Percentiles rank a stretch among this genome's conserved stretches.
Conservation (phyloP, 2,888 invertebrate genomes). For the Caenorhabditis sp. region DNA sequence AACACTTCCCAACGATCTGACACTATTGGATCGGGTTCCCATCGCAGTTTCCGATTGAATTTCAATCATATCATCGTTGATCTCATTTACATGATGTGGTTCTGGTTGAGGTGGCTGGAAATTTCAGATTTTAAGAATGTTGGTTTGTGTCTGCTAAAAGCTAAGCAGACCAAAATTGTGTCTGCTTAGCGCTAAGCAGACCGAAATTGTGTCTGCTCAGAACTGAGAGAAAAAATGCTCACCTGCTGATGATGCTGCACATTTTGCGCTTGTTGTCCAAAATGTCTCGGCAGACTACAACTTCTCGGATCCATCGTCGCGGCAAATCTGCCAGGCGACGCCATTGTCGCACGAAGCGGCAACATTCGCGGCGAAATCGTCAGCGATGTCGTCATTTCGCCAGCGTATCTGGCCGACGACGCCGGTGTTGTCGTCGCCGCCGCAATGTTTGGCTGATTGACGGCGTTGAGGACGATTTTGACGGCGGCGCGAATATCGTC, state of each 20-base stretch:
- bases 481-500: slow-evolving; percentile 58
- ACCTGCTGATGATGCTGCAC: neutral
- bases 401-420: slow-evolving; percentile 10
- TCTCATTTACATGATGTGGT: neutral
- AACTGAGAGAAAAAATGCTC: no score
- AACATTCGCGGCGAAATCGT: slow-evolving; percentile 33
- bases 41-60: slow-evolving; percentile 43
- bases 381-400: slow-evolving; percentile 7
- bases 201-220: no score
- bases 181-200: no score
- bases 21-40: slow-evolving; percentile 51
- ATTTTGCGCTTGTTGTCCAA: slow-evolving; percentile 8
- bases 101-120: neutral
- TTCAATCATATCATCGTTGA: slow-evolving; percentile 8
- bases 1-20: slow-evolving; percentile 11
- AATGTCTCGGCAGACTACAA: slow-evolving; percentile 45
- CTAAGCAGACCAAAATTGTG: no score
- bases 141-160: no score
- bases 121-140: no score
- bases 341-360: slow-evolving; percentile 34
- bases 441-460: slow-evolving; percentile 35
- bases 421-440: neutral
- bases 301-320: slow-evolving; percentile 31
- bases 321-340: slow-evolving; percentile 42
- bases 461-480: slow-evolving; percentile 46